These are phyloP conservation scores for Mustela lutreola DNA, from an alignment of 2,113 vertebrate genomes.

Conservation along the genomic window DNA sequence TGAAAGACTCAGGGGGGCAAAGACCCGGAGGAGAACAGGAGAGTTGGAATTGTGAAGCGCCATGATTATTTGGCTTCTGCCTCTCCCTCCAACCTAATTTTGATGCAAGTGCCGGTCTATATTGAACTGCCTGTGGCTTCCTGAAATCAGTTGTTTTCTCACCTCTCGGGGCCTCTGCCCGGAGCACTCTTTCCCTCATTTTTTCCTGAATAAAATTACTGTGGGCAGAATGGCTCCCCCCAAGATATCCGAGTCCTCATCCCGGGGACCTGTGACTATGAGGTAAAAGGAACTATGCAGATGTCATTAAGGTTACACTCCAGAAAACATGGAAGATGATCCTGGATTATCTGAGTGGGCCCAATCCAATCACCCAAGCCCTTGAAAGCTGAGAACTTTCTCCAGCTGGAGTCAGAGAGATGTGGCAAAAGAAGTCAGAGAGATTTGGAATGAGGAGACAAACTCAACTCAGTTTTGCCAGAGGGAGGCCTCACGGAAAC, in stretches of 20 bases:
- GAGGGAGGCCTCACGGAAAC: not conserved
- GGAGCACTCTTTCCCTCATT: not conserved
- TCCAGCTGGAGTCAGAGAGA: constrained; percentile 18
- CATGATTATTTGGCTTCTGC: not conserved
- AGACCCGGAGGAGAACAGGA: not conserved
- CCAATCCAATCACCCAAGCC: not conserved
- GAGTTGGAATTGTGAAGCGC: not conserved
- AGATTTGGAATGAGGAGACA: not conserved
- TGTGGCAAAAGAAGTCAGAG: not conserved
- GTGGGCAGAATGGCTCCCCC: not conserved
- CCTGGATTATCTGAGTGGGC: not conserved
- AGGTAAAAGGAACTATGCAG: not conserved
- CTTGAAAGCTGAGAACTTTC: constrained; percentile 41
- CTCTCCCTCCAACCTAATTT: not conserved
- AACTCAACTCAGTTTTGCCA: constrained; percentile 11
- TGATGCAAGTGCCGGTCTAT: not conserved
- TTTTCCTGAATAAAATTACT: constrained; percentile 36
- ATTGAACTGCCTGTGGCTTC: constrained; percentile 6
- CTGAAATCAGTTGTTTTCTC: constrained; percentile 32
- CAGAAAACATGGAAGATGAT: not conserved
- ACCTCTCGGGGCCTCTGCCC: not conserved
- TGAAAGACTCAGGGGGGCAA: not conserved
- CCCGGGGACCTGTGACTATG: not conserved
- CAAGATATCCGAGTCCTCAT: not conserved
- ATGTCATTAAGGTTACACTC: not conserved